Percentiles rank a stretch among this genome's conserved stretches.
Evolutionary conservation across 2,888 invertebrate species (phyloP).

Genomic region (Pyrgus malvae): DNA sequence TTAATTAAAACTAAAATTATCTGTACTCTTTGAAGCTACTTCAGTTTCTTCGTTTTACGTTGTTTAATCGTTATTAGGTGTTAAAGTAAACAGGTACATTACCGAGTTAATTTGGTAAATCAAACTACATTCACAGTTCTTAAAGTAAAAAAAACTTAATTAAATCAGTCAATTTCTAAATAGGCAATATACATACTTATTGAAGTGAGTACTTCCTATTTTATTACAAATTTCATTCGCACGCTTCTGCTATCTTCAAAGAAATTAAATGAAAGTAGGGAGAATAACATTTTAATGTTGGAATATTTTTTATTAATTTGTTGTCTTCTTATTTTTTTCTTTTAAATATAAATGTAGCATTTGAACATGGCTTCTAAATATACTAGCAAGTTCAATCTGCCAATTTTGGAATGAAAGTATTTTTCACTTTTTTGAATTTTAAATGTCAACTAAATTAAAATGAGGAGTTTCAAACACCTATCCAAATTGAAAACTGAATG

Average conservation of each 20-base stretch:
- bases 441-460: slow-evolving; percentile 7
- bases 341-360: slow-evolving; percentile 2
- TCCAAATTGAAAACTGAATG: slow-evolving; percentile 87
- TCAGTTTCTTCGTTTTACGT: neutral
- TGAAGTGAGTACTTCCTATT: no score
- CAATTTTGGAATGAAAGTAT: slow-evolving; percentile 39
- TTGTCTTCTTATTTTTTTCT: slow-evolving; percentile 12
- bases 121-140: slow-evolving; percentile 7
- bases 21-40: neutral
- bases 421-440: slow-evolving; percentile 35
- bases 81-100: slow-evolving; percentile 8
- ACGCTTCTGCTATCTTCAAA: no score
- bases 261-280: no score
- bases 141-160: slow-evolving; percentile 50
- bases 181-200: slow-evolving; percentile 3
- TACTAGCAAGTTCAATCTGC: slow-evolving; percentile 11
- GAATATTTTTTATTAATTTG: slow-evolving; percentile 16
- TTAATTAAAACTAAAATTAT: no score
- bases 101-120: slow-evolving; percentile 14
- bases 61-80: neutral
- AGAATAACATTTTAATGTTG: no score
- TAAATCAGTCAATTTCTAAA: slow-evolving; percentile 64
- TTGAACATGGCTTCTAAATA: slow-evolving; percentile 8
- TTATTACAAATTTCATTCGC: no score
- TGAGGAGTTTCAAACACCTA: slow-evolving; percentile 50